Percentiles rank a stretch among this genome's conserved stretches.
Evolutionary conservation across 2,888 invertebrate genomes (phyloP).

Genomic region (Girardia tigrina): DNA sequence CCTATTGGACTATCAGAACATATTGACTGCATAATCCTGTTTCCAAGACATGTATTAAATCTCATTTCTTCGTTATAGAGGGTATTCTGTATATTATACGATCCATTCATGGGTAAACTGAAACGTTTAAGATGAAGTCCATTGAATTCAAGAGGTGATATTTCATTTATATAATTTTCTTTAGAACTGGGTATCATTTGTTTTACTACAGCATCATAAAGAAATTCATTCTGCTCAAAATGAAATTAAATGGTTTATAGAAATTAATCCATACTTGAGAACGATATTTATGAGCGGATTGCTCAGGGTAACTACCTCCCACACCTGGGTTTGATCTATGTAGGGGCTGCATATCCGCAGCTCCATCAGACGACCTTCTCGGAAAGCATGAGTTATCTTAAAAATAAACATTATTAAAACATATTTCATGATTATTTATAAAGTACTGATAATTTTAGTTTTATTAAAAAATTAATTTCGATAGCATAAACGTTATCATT

Average conservation of each 20-base stretch:
- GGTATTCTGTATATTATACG: not conserved
- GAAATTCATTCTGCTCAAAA: not conserved
- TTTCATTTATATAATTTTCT: not conserved
- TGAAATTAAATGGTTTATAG: too few species aligned
- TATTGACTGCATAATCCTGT: not conserved
- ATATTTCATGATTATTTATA: too few species aligned
- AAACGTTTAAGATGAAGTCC: not conserved
- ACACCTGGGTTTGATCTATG: slow-evolving; percentile 4
- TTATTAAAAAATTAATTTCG: too few species aligned
- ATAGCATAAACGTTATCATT: too few species aligned
- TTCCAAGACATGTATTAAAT: not conserved
- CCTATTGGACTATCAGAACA: not conserved
- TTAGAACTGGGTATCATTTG: not conserved
- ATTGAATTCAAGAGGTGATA: not conserved
- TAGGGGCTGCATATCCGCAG: slow-evolving; percentile 66
- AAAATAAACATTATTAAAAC: slow-evolving; percentile 27
- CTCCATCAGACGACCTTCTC: slow-evolving; percentile 82
- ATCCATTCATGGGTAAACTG: not conserved
- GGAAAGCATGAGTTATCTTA: slow-evolving; percentile 51
- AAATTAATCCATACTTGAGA: too few species aligned
- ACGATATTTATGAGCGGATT: not conserved
- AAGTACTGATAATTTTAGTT: too few species aligned
- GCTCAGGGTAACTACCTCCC: slow-evolving; percentile 33
- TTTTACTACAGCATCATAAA: not conserved
- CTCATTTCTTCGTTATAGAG: not conserved